phyloP scores from a whole-genome alignment of 1,140 invertebrate genomes.

The Lethrus apterus region DNA sequence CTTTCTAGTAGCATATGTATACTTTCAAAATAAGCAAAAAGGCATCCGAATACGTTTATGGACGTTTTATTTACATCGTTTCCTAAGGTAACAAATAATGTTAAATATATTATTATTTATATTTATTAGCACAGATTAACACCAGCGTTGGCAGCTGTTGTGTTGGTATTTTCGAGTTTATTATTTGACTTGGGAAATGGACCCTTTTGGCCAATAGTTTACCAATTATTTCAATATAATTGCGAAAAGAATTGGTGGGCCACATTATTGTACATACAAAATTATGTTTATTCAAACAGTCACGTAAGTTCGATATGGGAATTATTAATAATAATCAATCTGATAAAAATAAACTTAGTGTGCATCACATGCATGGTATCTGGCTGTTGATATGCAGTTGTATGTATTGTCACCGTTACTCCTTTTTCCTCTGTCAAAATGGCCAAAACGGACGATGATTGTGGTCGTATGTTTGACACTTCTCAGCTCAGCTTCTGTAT shows the following conservation, averaged over 20 bases:
- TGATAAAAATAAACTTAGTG: too few relatives aligned
- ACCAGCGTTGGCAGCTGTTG: background rate
- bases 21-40: constrained; percentile 43
- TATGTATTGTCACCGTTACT: constrained; percentile 39
- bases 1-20: constrained; percentile 48
- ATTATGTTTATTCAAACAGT: constrained; percentile 4
- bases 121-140: too few relatives aligned
- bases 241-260: constrained; percentile 14
- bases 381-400: constrained; percentile 42
- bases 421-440: constrained; percentile 25
- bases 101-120: background rate
- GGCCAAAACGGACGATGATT: constrained; percentile 9
- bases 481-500: background rate
- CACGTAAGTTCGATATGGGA: constrained; percentile 3
- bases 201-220: constrained; percentile 8
- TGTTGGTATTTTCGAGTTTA: background rate
- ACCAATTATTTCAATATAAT: constrained; percentile 2
- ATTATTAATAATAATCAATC: too few relatives aligned
- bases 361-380: constrained; percentile 41
- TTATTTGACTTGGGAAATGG: constrained; percentile 6
- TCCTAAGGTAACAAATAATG: constrained; percentile 3
- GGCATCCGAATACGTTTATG: too few relatives aligned
- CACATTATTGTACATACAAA: constrained; percentile 1
- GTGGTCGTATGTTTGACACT: background rate
- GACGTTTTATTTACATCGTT: constrained; percentile 1